These are phyloP conservation scores for Caloenas nicobarica DNA, from an alignment of 2,113 vertebrate species.

Conservation along the genomic window DNA sequence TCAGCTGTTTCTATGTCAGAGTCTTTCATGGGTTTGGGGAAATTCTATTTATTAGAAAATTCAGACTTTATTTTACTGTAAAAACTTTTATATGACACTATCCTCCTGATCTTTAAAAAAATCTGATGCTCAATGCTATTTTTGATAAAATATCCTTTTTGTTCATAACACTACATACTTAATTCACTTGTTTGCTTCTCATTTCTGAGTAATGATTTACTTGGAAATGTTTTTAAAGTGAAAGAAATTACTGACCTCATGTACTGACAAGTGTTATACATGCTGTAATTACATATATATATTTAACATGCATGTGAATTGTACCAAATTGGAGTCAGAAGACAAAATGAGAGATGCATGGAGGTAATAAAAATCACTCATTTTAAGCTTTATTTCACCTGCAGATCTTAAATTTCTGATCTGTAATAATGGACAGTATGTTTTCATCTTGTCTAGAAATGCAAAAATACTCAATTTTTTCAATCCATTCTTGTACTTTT, in stretches of 20 bases:
- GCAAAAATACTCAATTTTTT: not conserved
- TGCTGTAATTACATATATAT: not conserved
- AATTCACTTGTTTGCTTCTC: not conserved
- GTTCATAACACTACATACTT: not conserved
- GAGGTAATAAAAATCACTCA: not conserved
- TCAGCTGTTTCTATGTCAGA: not conserved
- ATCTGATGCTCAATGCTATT: not conserved
- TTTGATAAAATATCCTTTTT: not conserved
- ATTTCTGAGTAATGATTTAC: not conserved
- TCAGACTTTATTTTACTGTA: not conserved
- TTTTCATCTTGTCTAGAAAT: not conserved
- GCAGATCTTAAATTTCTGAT: not conserved
- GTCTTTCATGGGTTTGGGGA: not conserved
- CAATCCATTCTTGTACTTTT: not conserved
- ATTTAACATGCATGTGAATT: not conserved
- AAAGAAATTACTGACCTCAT: not conserved
- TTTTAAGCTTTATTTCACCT: not conserved
- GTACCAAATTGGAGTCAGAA: not conserved
- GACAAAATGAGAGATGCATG: not conserved
- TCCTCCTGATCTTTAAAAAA: not conserved
- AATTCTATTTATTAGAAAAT: not conserved
- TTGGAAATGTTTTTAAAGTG: not conserved
- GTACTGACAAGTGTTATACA: not conserved
- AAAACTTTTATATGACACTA: not conserved
- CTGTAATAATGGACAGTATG: fast-evolving